These are phyloP conservation scores for cattle (Bos taurus) DNA, from an alignment of 2,113 vertebrate genomes.

Conservation along the genomic window ARS-UCD2.0 NC_037346.1:51079001-51079500, in stretches of 20 bases:
- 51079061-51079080: background rate
- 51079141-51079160: background rate
- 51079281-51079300: background rate
- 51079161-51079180: background rate
- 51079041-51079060: background rate
- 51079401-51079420: background rate
- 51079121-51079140: background rate
- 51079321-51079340: background rate
- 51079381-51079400: background rate
- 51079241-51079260: background rate
- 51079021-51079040: accelerated
- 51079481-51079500: background rate
- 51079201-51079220: background rate
- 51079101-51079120: background rate
- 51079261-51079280: background rate
- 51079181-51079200: background rate
- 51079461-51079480: background rate
- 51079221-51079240: background rate
- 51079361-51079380: background rate
- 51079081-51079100: background rate
- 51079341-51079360: background rate
- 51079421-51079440: background rate
- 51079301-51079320: background rate
- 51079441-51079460: background rate
- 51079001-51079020: background rate